A percentile compares a stretch with the other conserved stretches of the same genome.
phyloP scores from a whole-genome alignment of 2,888 invertebrate genomes.

The Brachyopa scutellaris region DNA sequence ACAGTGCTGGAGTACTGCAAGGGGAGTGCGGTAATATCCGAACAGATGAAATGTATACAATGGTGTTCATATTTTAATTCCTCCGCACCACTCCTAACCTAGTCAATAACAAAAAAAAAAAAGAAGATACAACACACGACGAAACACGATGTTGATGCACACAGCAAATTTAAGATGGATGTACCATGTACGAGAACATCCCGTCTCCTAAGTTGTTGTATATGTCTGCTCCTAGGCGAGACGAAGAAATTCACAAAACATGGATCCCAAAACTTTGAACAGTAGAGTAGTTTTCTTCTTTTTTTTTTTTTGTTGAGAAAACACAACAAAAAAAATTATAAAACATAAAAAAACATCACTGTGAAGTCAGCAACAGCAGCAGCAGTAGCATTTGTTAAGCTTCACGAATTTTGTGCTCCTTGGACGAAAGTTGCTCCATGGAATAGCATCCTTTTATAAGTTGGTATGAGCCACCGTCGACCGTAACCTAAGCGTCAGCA shows the following conservation, averaged over 20 bases:
- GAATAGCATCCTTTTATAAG: constrained; percentile 22
- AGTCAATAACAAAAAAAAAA: not conserved
- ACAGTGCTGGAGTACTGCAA: constrained; percentile 11
- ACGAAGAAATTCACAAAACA: constrained; percentile 55
- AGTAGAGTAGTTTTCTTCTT: constrained; percentile 33
- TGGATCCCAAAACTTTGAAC: constrained; percentile 59
- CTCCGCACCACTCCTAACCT: constrained; percentile 1
- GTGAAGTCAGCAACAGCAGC: constrained; percentile 57
- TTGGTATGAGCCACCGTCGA: constrained; percentile 23
- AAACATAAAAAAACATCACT: constrained; percentile 36
- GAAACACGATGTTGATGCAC: constrained; percentile 53
- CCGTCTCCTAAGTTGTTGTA: constrained; percentile 44
- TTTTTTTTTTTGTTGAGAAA: constrained; percentile 23
- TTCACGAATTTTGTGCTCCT: constrained; percentile 57
- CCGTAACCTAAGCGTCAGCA: constrained; percentile 59
- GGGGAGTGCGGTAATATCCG: constrained; percentile 20
- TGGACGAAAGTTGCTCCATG: constrained; percentile 55
- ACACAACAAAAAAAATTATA: not conserved
- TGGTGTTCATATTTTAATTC: constrained; percentile 54
- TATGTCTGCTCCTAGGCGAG: constrained; percentile 43
- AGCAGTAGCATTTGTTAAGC: constrained; percentile 62
- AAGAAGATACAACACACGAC: constrained; percentile 34
- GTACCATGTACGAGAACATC: constrained; percentile 44
- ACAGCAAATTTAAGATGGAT: constrained; percentile 58
- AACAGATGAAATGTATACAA: constrained; percentile 45